A percentile compares a stretch with the other conserved stretches of the same genome.
Evolutionary conservation across 2,113 vertebrate species (phyloP).

Genomic region (Sander vitreus): DNA sequence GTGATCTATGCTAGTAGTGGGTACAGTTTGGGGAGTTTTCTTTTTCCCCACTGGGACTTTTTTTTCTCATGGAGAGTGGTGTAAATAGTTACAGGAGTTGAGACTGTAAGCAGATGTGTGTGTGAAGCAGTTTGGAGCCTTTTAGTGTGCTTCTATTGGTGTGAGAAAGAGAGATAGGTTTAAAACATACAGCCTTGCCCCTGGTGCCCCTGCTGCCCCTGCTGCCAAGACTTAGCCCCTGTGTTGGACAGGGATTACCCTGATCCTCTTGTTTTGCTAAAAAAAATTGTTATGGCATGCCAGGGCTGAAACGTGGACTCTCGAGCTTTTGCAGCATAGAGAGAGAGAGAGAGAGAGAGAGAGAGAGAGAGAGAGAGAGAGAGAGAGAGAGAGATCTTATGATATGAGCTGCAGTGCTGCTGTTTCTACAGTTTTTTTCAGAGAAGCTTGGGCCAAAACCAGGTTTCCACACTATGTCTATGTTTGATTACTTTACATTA

Average conservation of each 20-base stretch:
- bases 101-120: neutral
- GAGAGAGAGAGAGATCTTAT: neutral
- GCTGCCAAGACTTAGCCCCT: slow-evolving; percentile 44
- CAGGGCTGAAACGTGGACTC: slow-evolving; percentile 48
- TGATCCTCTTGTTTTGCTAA: slow-evolving; percentile 63
- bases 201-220: slow-evolving; percentile 19
- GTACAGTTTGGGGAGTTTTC: neutral
- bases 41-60: neutral
- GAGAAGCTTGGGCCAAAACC: slow-evolving; percentile 1
- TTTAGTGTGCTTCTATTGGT: slow-evolving; percentile 11
- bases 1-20: neutral
- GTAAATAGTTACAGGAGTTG: slow-evolving; percentile 9
- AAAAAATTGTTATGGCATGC: slow-evolving; percentile 22
- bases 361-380: slow-evolving; percentile 4
- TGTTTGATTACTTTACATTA: neutral
- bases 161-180: slow-evolving; percentile 26
- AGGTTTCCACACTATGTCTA: neutral
- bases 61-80: neutral
- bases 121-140: slow-evolving; percentile 12
- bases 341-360: slow-evolving; percentile 2
- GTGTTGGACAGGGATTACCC: slow-evolving; percentile 57
- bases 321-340: slow-evolving; percentile 34
- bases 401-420: slow-evolving; percentile 48
- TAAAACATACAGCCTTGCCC: slow-evolving; percentile 23
- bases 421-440: slow-evolving; percentile 25